These are phyloP conservation scores for Orius laevigatus DNA, from an alignment of 1,140 invertebrate genomes.

Conservation along the genomic window DNA sequence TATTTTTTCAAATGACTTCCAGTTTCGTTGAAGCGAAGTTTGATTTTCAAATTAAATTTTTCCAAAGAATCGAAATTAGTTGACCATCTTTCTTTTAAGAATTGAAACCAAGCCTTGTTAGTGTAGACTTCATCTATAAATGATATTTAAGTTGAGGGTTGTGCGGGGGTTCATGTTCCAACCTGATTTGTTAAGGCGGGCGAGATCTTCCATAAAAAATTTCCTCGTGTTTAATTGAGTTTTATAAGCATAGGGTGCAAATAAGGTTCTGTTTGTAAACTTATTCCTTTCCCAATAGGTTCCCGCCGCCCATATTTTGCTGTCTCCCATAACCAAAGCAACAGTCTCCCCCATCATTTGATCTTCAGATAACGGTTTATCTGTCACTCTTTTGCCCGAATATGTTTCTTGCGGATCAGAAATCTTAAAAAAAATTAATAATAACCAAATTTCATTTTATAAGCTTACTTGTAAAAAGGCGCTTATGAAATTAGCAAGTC, in stretches of 20 bases:
- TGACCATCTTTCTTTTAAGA: slow-evolving; percentile 80
- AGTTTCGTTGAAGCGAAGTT: slow-evolving; percentile 74
- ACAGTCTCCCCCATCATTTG: slow-evolving; percentile 89
- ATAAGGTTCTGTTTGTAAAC: slow-evolving; percentile 80
- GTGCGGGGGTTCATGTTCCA: slow-evolving; percentile 9
- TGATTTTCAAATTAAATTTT: slow-evolving; percentile 84
- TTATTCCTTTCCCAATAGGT: slow-evolving; percentile 92
- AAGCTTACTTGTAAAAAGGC: slow-evolving; percentile 66
- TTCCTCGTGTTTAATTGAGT: slow-evolving; percentile 63
- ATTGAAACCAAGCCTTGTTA: slow-evolving; percentile 71
- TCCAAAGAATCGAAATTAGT: slow-evolving; percentile 84
- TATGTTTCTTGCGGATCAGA: slow-evolving; percentile 89
- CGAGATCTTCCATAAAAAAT: slow-evolving; percentile 75
- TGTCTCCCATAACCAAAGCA: slow-evolving; percentile 76
- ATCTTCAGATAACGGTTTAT: slow-evolving; percentile 76
- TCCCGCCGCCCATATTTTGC: slow-evolving; percentile 78
- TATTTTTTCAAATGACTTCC: slow-evolving; percentile 67
- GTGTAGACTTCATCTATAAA: slow-evolving; percentile 56
- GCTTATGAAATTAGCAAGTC: slow-evolving; percentile 88
- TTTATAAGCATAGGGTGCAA: slow-evolving; percentile 90
- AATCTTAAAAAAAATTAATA: slow-evolving; percentile 38
- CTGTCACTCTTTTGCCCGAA: slow-evolving; percentile 74
- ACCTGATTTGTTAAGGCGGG: slow-evolving; percentile 59
- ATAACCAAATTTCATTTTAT: not conserved
- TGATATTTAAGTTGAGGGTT: not conserved